Percentiles rank a stretch among this genome's conserved stretches.
These are phyloP conservation scores for Silvanus unidentatus DNA, from an alignment of 2,888 invertebrate species.

Conservation along the genomic window DNA sequence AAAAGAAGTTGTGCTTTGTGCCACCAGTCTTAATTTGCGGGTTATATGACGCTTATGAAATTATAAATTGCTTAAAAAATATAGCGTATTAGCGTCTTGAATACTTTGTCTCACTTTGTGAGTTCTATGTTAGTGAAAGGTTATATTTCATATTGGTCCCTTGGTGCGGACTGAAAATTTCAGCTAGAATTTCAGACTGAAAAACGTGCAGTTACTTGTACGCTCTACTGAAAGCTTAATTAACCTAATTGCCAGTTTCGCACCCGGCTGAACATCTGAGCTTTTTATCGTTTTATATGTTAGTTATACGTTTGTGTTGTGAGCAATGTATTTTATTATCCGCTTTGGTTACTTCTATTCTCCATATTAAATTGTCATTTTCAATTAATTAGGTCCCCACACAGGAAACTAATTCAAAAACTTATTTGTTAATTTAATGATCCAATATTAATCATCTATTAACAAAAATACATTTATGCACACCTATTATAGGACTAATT, in stretches of 20 bases:
- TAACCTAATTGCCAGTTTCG: conserved; percentile 30
- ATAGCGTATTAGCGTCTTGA: conserved; percentile 18
- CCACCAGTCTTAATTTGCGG: too few species aligned
- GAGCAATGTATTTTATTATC: conserved; percentile 18
- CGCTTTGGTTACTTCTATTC: conserved; percentile 11
- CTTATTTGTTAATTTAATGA: too few species aligned
- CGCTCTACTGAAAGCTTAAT: conserved; percentile 26
- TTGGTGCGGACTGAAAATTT: conserved; percentile 23
- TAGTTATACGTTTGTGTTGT: conserved; percentile 18
- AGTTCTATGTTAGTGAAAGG: conserved; percentile 21
- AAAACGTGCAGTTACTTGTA: conserved; percentile 24
- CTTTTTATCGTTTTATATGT: conserved; percentile 25
- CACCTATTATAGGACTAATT: too few species aligned
- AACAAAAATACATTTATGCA: too few species aligned
- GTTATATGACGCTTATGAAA: too few species aligned
- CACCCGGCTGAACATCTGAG: conserved; percentile 23
- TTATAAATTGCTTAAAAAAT: conserved; percentile 13
- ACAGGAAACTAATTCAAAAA: not conserved
- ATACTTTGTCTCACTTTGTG: conserved; percentile 24
- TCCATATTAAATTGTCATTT: not conserved
- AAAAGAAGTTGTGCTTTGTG: too few species aligned
- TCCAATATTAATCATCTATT: too few species aligned
- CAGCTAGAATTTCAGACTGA: conserved; percentile 19
- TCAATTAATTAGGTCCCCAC: not conserved
- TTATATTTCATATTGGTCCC: conserved; percentile 27